Evolutionary conservation across 2,888 invertebrate genomes (phyloP).

Genomic region (Apodemia duryi): DNA sequence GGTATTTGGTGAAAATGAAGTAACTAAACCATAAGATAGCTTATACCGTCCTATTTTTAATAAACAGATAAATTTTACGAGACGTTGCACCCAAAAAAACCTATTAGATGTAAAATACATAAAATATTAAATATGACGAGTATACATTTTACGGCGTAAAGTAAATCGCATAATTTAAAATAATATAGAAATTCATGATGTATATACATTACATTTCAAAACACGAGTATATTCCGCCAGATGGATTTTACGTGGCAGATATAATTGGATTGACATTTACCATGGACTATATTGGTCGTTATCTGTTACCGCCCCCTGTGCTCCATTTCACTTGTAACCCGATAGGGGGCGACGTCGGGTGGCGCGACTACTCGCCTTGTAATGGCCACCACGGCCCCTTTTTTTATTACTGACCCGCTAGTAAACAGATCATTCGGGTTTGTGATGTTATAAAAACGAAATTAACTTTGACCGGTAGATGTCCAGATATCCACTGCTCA

Average conservation of each 20-base stretch:
- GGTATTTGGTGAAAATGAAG: too few relatives aligned
- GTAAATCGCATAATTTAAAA: not conserved
- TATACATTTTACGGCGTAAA: not conserved
- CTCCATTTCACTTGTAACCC: constrained; percentile 76
- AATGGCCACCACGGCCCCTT: constrained; percentile 75
- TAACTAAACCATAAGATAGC: too few relatives aligned
- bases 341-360: constrained; percentile 74
- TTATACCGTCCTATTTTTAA: too few relatives aligned
- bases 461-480: constrained; percentile 73
- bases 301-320: constrained; percentile 73
- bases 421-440: constrained; percentile 80
- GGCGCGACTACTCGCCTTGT: constrained; percentile 63
- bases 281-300: constrained; percentile 70
- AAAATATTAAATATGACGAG: not conserved
- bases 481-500: constrained; percentile 64
- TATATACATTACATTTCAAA: constrained; percentile 12
- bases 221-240: constrained; percentile 19
- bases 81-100: too few relatives aligned
- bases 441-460: constrained; percentile 79
- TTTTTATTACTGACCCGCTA: constrained; percentile 78
- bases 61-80: too few relatives aligned
- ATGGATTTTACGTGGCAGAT: constrained; percentile 29
- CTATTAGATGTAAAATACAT: not conserved
- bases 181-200: constrained; percentile 4
- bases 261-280: constrained; percentile 61